Conservation (phyloP, 1,140 invertebrate genomes). For the Radopholus similis region DNA sequence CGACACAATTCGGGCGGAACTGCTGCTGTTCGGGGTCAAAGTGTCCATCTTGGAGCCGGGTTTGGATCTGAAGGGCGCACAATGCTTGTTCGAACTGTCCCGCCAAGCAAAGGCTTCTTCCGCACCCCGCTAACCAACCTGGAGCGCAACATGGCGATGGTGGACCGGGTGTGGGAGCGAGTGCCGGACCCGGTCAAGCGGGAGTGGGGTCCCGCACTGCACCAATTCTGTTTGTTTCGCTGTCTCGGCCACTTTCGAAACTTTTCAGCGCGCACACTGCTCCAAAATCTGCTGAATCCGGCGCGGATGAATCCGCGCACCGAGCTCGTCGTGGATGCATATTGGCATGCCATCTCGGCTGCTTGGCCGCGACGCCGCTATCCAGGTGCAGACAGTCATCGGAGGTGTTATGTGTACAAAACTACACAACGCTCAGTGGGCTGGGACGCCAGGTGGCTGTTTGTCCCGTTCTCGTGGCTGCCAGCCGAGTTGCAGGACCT, state of each 20-base stretch:
- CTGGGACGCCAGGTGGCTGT: background rate
- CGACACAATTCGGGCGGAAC: slow-evolving; percentile 23
- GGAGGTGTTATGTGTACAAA: background rate
- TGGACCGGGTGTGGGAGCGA: slow-evolving; percentile 12
- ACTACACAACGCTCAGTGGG: background rate
- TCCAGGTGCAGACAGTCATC: background rate
- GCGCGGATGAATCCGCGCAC: slow-evolving; percentile 3
- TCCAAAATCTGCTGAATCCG: slow-evolving; percentile 6
- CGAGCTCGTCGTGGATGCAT: slow-evolving; percentile 5
- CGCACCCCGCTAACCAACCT: slow-evolving; percentile 8
- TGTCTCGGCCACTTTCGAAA: background rate
- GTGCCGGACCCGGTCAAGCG: background rate
- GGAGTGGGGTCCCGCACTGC: slow-evolving; percentile 3
- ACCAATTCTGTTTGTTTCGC: slow-evolving; percentile 3
- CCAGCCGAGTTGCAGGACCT: slow-evolving; percentile 10
- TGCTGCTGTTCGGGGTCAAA: slow-evolving; percentile 12
- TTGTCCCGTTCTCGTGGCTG: background rate
- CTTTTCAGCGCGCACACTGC: background rate
- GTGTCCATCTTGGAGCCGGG: slow-evolving; percentile 13
- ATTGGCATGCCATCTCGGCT: slow-evolving; percentile 12
- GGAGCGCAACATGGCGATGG: slow-evolving; percentile 3
- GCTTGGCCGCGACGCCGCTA: slow-evolving; percentile 9
- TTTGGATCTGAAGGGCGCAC: background rate
- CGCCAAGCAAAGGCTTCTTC: slow-evolving; percentile 9
- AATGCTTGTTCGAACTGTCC: background rate